These are phyloP conservation scores for Alectoris magna DNA, from an alignment of 2,797 vertebrate species.

Conservation along the genomic window DNA sequence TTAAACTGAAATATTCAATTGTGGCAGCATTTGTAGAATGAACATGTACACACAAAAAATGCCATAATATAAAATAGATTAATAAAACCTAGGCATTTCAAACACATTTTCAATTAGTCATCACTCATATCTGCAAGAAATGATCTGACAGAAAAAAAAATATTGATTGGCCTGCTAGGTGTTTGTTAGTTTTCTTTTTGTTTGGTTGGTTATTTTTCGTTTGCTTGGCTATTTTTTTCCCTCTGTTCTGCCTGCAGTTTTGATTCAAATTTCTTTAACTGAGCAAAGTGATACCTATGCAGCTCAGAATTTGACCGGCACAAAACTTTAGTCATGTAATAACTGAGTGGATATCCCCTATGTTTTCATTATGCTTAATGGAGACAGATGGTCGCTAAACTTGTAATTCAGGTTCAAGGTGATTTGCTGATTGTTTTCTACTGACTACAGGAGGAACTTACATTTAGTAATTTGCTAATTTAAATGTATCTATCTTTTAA, in stretches of 20 bases:
- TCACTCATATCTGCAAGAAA: not conserved
- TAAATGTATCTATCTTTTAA: not conserved
- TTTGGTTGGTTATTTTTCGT: not conserved
- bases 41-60: not conserved
- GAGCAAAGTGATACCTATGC: not conserved
- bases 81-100: not conserved
- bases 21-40: not conserved
- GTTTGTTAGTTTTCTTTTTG: not conserved
- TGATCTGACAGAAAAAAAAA: not conserved
- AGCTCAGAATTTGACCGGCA: not conserved
- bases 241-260: not conserved
- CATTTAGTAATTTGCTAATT: not conserved
- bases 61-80: not conserved
- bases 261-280: not conserved
- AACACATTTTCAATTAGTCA: not conserved
- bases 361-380: not conserved
- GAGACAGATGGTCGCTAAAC: not conserved
- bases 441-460: not conserved
- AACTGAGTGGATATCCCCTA: not conserved
- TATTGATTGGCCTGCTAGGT: accelerated
- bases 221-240: not conserved
- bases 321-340: not conserved
- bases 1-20: not conserved
- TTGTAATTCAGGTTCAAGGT: not conserved
- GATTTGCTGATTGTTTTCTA: not conserved